Evolutionary conservation across 30 jellyfish, hydroid and myxozoan genomes (phyloP), one percentile per base, ranked within the genome.

Genomic region (Calvadosia cruxmelitensis): DNA sequence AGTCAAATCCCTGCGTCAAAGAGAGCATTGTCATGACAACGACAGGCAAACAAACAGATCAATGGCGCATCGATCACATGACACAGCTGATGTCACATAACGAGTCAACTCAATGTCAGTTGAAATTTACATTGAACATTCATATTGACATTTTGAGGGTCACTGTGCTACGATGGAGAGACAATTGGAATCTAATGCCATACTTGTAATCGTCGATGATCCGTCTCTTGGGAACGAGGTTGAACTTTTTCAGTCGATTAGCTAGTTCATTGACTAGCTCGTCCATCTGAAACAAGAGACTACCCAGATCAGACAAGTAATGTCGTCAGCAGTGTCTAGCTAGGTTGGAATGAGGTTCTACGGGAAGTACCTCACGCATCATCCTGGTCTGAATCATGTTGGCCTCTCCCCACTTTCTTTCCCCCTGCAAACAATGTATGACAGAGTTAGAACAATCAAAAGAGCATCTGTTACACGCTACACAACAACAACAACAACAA

Each of bases 361-460:
- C n/a, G 24, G 0, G 27, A n/a, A 75, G 32, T 12, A 80, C 93
- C 79, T 80, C 93, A 3, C 31, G 75, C 86, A 80, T 65, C 77
- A 80, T 73, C 62, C 65, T 75, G 50, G 74, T 57, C 66, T 87
- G 92, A 31, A 87, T 77, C 26, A 68, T 67, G 50, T 87, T 78
- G 49, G 68, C 65, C 29, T 71, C 69, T 12, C 95, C 94, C 97
- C 97, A 87, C 25, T 27, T 72, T 2, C 53, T 49, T 52, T 87
- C 93, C 0, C 81, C 84, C 97, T 87, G 33, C 33, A 63, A 53
- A 64, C 32, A 3, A 67, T 20, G 20, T 5, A 10, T 10, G 57
- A 5, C 10, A 42, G 10, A 42, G 20, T 42, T 5, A 42, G 10
- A 42, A 42, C 20, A 42, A 42, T 42, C 10, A 42, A 5, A 42